phyloP scores from a whole-genome alignment of 2,888 invertebrate genomes.

The Galerucella pusilla region DNA sequence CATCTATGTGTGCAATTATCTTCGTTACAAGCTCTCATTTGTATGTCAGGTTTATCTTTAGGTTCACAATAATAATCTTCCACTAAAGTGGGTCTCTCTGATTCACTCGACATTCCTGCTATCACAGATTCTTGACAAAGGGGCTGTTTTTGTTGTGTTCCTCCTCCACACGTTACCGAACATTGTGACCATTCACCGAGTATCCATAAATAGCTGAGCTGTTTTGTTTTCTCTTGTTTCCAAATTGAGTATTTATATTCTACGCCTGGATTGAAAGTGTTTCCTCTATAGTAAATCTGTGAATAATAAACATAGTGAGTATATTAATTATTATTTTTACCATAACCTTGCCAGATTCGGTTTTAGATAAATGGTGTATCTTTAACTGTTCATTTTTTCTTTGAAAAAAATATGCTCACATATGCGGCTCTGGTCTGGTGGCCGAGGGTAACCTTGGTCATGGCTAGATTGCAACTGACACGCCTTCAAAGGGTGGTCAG shows the following conservation, averaged over 20 bases:
- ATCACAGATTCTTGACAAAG: conserved; percentile 64
- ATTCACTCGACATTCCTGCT: conserved; percentile 64
- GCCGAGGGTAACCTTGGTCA: too few species aligned
- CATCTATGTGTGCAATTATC: conserved; percentile 79
- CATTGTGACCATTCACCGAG: conserved; percentile 86
- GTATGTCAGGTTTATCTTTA: conserved; percentile 69
- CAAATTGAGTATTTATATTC: conserved; percentile 86
- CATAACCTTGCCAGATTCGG: background rate
- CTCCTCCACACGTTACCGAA: conserved; percentile 81
- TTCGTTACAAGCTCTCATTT: conserved; percentile 74
- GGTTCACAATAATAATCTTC: conserved; percentile 61
- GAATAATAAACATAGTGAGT: conserved; percentile 41
- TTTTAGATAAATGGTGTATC: too few species aligned
- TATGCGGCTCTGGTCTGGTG: too few species aligned
- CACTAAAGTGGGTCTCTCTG: conserved; percentile 62
- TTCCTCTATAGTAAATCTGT: conserved; percentile 78
- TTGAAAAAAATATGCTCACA: too few species aligned
- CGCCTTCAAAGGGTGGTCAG: too few species aligned
- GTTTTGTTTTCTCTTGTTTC: conserved; percentile 69
- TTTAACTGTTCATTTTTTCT: too few species aligned
- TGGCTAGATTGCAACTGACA: too few species aligned
- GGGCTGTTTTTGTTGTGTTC: conserved; percentile 71
- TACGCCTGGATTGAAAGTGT: conserved; percentile 82
- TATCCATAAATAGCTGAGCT: conserved; percentile 77
- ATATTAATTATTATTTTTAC: background rate